Evolutionary conservation across 2,888 invertebrate species (phyloP), one percentile per base, ranked within the genome.

Genomic region (Muscina levida): DNA sequence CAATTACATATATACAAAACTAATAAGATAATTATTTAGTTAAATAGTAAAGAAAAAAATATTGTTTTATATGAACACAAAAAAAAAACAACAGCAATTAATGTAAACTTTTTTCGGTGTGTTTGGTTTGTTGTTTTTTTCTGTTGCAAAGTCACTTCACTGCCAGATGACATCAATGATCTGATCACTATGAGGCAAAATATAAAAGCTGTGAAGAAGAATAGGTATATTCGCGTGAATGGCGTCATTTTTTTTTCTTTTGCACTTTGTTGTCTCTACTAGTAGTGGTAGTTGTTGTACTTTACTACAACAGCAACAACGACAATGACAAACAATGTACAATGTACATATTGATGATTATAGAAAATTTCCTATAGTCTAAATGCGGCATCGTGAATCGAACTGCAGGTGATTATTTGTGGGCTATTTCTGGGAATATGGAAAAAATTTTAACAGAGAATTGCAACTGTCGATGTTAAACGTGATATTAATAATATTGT

Each of bases 181-280:
- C 31, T 5, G 31, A 31, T 31, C 31, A 31, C 31, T 5, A 5
- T 8, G 31, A 31, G 31, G 8, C 31, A 59, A 5, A 11, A 19
- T 17, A 2, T 39, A 19, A 59, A 59, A 59, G 31, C 31, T 31
- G 31, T 5, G 31, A 31, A 31, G 31, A 3, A 8, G 31, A 31
- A 46, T 24, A 66, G 2, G 24, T 46, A 57, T n/a, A 48, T 48
- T 57, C 65, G 65, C 71, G 53, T 65, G 59, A 73, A 77, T 80
- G 77, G 59, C 77, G 80, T 80, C 73, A 77, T 73, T 77, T 76
- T 72, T 31, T 31, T 3, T 31, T 5, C 31, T 31, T 31, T 31
- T 31, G 31, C 8, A 31, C 31, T 31, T 31, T 31, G 3, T 31
- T 31, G 4, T 8, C 31, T 8, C 31, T n/a, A n/a, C n/a, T n/a